Conservation (phyloP, 2,797 vertebrate genomes). For the Neopelma chrysocephalum region DNA sequence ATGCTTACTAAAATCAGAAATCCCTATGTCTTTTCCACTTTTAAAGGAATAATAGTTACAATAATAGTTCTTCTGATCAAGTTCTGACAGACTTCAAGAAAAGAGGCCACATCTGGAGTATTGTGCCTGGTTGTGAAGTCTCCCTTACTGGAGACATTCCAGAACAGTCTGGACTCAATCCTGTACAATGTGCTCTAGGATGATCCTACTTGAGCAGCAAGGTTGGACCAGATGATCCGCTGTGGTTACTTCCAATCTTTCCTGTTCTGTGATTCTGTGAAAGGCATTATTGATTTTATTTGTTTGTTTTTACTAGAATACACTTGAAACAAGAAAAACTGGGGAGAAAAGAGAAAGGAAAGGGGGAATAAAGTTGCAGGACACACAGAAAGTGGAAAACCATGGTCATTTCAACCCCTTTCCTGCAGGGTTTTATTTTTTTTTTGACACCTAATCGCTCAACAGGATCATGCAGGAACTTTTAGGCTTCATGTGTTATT, state of each 20-base stretch:
- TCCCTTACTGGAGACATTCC: background rate
- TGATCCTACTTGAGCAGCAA: accelerated
- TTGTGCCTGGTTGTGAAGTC: background rate
- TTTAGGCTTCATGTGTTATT: background rate
- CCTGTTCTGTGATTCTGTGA: background rate
- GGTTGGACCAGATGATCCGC: background rate
- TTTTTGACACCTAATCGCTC: background rate
- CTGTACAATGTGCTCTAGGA: background rate
- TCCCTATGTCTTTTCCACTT: background rate
- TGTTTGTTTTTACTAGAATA: background rate
- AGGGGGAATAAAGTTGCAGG: background rate
- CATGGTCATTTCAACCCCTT: background rate
- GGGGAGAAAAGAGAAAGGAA: accelerated
- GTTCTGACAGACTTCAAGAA: background rate
- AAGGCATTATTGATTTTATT: background rate
- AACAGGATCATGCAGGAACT: background rate
- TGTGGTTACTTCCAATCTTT: background rate
- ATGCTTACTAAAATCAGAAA: background rate
- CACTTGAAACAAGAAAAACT: background rate
- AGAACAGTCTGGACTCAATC: background rate
- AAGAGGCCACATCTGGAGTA: background rate
- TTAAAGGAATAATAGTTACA: background rate
- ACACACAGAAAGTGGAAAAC: background rate
- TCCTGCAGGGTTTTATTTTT: background rate
- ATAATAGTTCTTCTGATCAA: background rate